phyloP scores from a whole-genome alignment of 2,888 invertebrate species.

The Autographa pulchrina region DNA sequence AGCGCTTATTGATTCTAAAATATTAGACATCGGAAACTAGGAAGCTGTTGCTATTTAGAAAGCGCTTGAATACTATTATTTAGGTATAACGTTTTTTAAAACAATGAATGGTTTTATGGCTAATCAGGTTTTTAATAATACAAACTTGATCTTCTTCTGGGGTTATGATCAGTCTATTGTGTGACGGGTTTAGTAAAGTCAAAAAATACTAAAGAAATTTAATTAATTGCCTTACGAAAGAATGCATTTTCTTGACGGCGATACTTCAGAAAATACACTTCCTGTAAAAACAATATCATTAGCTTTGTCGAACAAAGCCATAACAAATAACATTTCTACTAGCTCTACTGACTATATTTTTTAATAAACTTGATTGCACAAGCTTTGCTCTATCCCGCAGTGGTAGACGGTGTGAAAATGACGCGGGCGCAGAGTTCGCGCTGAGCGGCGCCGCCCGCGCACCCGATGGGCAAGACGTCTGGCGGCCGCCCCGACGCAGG shows the following conservation, averaged over 20 bases:
- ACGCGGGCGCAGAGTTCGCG: slow-evolving; percentile 62
- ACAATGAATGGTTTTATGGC: too few relatives aligned
- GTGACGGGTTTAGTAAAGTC: too few relatives aligned
- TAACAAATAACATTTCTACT: not conserved
- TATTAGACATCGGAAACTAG: not conserved
- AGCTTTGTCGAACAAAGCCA: not conserved
- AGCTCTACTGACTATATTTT: not conserved
- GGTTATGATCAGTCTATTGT: too few relatives aligned
- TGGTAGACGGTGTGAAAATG: slow-evolving; percentile 67
- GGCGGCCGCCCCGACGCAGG: slow-evolving; percentile 83
- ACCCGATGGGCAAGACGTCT: slow-evolving; percentile 87
- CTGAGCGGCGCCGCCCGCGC: slow-evolving; percentile 71
- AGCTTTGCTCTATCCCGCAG: slow-evolving; percentile 25
- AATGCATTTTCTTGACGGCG: too few relatives aligned
- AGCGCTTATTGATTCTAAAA: not conserved
- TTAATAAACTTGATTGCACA: not conserved
- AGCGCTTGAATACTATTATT: not conserved
- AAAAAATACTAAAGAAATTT: too few relatives aligned
- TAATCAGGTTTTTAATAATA: too few relatives aligned
- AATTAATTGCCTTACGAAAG: too few relatives aligned
- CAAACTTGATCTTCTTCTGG: too few relatives aligned
- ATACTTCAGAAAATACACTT: too few relatives aligned
- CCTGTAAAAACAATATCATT: too few relatives aligned
- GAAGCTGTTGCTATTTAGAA: not conserved
- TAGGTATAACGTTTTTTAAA: too few relatives aligned